Conservation (phyloP, 2,797 vertebrate species). For the Lepus oiostolus region DNA sequence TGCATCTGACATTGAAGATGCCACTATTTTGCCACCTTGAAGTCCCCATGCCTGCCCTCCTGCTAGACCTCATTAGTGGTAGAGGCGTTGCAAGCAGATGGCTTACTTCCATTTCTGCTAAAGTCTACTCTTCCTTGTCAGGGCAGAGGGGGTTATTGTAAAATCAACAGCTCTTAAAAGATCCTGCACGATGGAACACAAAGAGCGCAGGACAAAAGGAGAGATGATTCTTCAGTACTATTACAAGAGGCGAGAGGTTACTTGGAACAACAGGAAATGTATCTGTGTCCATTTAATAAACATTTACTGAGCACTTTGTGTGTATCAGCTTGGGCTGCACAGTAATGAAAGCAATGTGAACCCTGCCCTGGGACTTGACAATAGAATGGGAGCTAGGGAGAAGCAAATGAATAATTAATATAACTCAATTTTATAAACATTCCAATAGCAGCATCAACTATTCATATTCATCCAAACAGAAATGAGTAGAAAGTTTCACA, state of each 20-base stretch:
- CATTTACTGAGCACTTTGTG: background rate
- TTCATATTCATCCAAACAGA: constrained; percentile 30
- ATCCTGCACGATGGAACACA: background rate
- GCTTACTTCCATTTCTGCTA: too few species aligned
- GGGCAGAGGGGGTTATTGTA: background rate
- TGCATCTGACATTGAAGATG: background rate
- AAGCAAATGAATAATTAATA: constrained; percentile 65
- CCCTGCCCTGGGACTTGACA: background rate
- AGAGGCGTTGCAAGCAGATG: background rate
- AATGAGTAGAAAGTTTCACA: background rate
- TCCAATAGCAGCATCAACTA: constrained; percentile 16
- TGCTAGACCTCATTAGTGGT: too few species aligned
- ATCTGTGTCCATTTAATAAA: background rate
- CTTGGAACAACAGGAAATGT: background rate
- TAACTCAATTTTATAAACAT: background rate
- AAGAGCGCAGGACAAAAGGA: background rate
- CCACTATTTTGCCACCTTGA: background rate
- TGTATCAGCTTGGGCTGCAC: background rate
- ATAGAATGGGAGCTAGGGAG: background rate
- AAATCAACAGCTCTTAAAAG: background rate
- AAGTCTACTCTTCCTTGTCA: background rate
- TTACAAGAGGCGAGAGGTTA: background rate
- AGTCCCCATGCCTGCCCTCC: background rate
- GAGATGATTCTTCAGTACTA: background rate
- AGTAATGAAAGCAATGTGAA: background rate